These are phyloP conservation scores for Cervus canadensis DNA, from an alignment of 2,113 vertebrate genomes.

Conservation along the genomic window DNA sequence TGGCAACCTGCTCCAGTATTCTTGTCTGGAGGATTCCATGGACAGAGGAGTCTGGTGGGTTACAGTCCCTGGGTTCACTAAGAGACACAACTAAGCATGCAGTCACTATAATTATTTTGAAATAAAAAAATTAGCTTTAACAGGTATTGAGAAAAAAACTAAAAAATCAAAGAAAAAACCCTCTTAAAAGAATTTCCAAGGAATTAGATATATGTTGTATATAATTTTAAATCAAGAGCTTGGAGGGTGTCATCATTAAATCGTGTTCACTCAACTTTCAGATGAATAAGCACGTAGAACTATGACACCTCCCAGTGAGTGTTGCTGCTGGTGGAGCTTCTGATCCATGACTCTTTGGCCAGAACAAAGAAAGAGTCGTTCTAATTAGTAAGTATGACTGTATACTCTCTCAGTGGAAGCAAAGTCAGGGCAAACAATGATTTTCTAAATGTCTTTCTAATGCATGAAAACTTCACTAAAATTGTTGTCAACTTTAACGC, in stretches of 20 bases:
- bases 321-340: not conserved
- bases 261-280: not conserved
- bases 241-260: not conserved
- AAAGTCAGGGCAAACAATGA: not conserved
- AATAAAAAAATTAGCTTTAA: not conserved
- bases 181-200: not conserved
- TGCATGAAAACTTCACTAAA: not conserved
- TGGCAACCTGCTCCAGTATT: not conserved
- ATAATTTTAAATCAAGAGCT: not conserved
- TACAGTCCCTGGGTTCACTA: not conserved
- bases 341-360: not conserved
- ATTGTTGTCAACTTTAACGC: not conserved
- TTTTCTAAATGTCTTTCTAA: slow-evolving; percentile 4
- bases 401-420: not conserved
- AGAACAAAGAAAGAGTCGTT: not conserved
- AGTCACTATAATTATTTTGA: not conserved
- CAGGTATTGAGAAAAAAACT: not conserved
- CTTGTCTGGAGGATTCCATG: not conserved
- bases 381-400: not conserved
- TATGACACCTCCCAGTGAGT: not conserved
- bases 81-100: not conserved
- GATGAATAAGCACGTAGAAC: not conserved
- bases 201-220: not conserved
- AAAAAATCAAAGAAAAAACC: not conserved
- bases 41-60: not conserved